Base-by-base conservation (phyloP, 2,888 invertebrate species). In the Rhagophthalmus giganteus region DNA sequence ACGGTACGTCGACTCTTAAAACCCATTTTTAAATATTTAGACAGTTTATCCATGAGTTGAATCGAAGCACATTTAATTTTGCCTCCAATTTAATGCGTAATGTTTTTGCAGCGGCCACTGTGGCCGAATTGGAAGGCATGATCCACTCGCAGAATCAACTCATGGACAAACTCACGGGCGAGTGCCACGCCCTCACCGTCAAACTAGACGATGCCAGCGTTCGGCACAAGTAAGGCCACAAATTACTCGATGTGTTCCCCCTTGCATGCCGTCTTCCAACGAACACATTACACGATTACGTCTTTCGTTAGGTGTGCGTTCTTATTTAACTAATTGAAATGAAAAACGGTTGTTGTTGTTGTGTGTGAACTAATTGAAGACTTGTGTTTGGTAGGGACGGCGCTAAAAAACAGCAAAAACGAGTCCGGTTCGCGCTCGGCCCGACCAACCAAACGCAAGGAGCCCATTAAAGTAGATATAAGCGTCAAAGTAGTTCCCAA, bases 71-170 rank as follows among this genome's bases (percentile, higher is more conserved):
- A 10, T 15, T 35, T 32, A 16, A n/a, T 12, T 39, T 39, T 32
- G 45, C 34, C 47, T 33, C 33, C 31, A 30, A 52, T 20, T 57
- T 58, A 49, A 55, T 55, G 31, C 37, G 46, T 58, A 46, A 40
- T 59, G 35, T 60, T 73, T 70, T 82, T 85, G 79, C 86, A 90
- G 90, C 86, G 82, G 86, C 87, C 80, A 90, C 89, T 74, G 90
- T 91, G 78, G 85, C 86, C 80, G 90, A 88, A 80, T 85, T 92
- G 80, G 91, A 91, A 83, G 84, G 86, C 76, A 87, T 90, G 86
- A 85, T 92, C 80, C 87, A 86, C 79, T 88, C 87, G 79, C 91
- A 92, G 85, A 90, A 88, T 84, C 86, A 86, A 84, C 88, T 90
- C 85, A 88, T 91, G 87, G 90, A 90, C 82, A 90, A 88, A 85